Evolutionary conservation across 1,140 invertebrate species (phyloP).

Genomic region (Dysdera silvatica): DNA sequence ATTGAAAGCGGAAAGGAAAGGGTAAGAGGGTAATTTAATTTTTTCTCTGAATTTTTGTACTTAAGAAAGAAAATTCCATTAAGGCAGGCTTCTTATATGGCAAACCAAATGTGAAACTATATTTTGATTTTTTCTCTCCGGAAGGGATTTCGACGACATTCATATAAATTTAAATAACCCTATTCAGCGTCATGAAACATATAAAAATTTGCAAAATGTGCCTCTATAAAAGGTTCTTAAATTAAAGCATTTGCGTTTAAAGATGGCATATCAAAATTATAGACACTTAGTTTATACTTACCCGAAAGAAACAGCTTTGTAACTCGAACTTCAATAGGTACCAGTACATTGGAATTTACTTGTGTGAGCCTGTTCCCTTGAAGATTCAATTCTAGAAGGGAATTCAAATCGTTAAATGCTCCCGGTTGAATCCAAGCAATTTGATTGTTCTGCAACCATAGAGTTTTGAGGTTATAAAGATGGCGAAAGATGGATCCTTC

Average conservation of each 20-base stretch:
- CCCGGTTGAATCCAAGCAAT: constrained; percentile 67
- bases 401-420: constrained; percentile 68
- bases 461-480: constrained; percentile 58
- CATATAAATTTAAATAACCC: too few relatives aligned
- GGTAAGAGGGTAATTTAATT: too few relatives aligned
- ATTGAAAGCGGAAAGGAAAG: too few relatives aligned
- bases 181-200: too few relatives aligned
- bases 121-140: neutral
- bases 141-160: neutral
- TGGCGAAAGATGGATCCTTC: constrained; percentile 59
- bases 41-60: neutral
- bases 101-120: neutral
- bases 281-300: constrained; percentile 14
- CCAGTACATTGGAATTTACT: constrained; percentile 56
- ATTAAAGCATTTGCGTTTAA: too few relatives aligned
- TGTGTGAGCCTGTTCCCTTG: constrained; percentile 75
- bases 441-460: constrained; percentile 73
- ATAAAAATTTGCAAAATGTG: too few relatives aligned
- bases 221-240: too few relatives aligned
- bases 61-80: neutral
- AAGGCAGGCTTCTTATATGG: neutral
- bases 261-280: too few relatives aligned
- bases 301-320: constrained; percentile 45
- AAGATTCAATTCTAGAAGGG: constrained; percentile 68
- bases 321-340: constrained; percentile 34